Base-by-base conservation (phyloP, 2,888 invertebrate genomes). In the Drosophila nigritarsus region DNA sequence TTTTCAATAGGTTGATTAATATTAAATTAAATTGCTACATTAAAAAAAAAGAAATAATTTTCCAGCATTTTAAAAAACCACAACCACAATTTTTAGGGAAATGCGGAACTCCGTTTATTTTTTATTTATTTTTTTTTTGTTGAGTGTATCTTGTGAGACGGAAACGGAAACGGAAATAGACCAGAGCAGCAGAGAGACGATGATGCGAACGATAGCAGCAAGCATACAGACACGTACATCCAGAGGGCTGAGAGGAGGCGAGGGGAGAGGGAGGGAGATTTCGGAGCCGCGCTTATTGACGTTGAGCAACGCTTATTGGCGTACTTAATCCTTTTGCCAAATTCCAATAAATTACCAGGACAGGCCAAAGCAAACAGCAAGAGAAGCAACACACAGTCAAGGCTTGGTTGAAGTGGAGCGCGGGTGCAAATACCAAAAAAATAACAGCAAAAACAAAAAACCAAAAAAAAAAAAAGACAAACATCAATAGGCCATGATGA, bases 231-330 rank as follows among this genome's bases (percentile, higher is more conserved):
- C 55, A 58, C 68, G 65, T 63, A 55, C 50, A 48, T 42, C 34
- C 30, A 62, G 50, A 50, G 53, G 20, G n/a, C 2, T 7, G n/a
- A 9, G 15, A 24, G 11, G 3, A 5, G 3, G 45, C 6, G 34
- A 13, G 3, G 18, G 45, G 18, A 2, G 20, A 2, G 3, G 20
- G 11, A 18, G 15, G 24, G 38, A 8, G 30, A 38, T 24, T 34
- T 27, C 45, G 53, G 45, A 60, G 66, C 58, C 65, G 65, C 84
- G 79, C 83, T 81, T 83, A 88, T 89, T 87, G 89, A 77, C 85
- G 86, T 89, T 74, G 80, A 89, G 87, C 89, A 84, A 89, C 85
- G 89, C 89, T 89, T 89, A 87, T 87, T 89, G 90, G 87, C 90
- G 87, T 77, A 88, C 90, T 87, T 87, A 89, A 87, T 89, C 89